A percentile compares a stretch with the other conserved stretches of the same genome.
Conservation (phyloP, 2,113 vertebrate genomes). For the Dasypus novemcinctus region DNA sequence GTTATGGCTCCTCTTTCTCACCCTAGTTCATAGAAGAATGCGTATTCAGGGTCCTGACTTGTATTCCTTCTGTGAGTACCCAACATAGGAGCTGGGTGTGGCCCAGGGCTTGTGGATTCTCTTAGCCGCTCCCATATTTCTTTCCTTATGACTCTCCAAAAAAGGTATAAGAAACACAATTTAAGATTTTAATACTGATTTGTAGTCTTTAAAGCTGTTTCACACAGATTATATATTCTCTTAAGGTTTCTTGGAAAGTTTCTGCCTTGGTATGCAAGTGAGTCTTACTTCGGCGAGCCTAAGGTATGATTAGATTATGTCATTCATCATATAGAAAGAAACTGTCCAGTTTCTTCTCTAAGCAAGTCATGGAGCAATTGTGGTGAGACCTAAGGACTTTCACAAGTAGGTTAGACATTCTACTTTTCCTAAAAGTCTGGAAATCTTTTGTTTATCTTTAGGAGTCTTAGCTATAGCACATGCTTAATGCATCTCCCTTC, state of each 20-base stretch:
- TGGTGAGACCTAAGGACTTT: neutral
- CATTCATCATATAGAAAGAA: neutral
- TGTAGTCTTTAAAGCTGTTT: neutral
- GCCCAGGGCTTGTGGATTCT: neutral
- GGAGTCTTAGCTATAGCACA: neutral
- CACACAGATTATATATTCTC: neutral
- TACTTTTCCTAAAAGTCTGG: neutral
- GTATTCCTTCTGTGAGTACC: neutral
- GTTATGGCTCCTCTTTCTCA: neutral
- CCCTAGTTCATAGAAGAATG: neutral
- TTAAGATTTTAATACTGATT: neutral
- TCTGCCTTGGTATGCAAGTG: neutral
- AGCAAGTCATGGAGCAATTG: constrained; percentile 8
- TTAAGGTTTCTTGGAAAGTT: neutral
- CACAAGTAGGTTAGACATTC: neutral
- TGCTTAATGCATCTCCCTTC: neutral
- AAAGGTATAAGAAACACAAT: neutral
- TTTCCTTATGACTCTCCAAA: neutral
- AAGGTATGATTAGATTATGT: neutral
- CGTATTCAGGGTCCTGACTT: neutral
- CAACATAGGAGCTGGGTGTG: neutral
- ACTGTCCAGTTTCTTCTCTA: neutral
- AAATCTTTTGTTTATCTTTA: neutral
- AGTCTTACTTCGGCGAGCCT: neutral
- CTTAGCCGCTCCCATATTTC: neutral